Percentiles rank a stretch among this genome's conserved stretches.
phyloP scores from a whole-genome alignment of 2,797 vertebrate genomes.

The Melanotaenia parkinsoni region DNA sequence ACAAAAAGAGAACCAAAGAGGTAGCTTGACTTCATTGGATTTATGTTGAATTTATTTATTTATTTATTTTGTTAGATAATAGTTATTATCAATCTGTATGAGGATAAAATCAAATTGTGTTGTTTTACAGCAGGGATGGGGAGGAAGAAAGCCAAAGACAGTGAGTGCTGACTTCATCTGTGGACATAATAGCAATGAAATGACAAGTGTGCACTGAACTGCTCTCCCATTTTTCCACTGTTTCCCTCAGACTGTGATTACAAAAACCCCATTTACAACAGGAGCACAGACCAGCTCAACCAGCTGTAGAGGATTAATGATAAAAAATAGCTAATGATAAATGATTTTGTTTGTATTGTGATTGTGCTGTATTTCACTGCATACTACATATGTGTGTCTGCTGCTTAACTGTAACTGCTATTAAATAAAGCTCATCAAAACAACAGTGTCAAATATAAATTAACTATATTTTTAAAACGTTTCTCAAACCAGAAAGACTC shows the following conservation, averaged over 20 bases:
- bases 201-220: slow-evolving; percentile 7
- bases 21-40: slow-evolving; percentile 23
- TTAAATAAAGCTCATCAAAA: background rate
- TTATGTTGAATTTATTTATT: too few species aligned
- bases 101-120: background rate
- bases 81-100: background rate
- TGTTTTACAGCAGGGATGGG: slow-evolving; percentile 26
- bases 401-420: background rate
- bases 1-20: slow-evolving; percentile 18
- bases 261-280: slow-evolving; percentile 79
- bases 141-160: slow-evolving; percentile 48
- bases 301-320: slow-evolving; percentile 29
- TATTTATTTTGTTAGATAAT: too few species aligned
- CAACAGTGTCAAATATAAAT: background rate
- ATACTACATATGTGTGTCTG: background rate
- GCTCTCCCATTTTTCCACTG: slow-evolving; percentile 13
- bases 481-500: background rate
- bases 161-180: slow-evolving; percentile 53
- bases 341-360: too few species aligned
- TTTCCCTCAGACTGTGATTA: slow-evolving; percentile 59
- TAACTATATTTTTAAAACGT: background rate
- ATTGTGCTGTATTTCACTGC: slow-evolving; percentile 1
- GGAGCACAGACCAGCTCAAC: slow-evolving; percentile 45
- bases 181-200: background rate
- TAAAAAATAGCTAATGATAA: background rate